A percentile compares a stretch with the other conserved stretches of the same genome.
Conservation (phyloP, 2,797 vertebrate species). For the Typhlichthys eigenmanni region DNA sequence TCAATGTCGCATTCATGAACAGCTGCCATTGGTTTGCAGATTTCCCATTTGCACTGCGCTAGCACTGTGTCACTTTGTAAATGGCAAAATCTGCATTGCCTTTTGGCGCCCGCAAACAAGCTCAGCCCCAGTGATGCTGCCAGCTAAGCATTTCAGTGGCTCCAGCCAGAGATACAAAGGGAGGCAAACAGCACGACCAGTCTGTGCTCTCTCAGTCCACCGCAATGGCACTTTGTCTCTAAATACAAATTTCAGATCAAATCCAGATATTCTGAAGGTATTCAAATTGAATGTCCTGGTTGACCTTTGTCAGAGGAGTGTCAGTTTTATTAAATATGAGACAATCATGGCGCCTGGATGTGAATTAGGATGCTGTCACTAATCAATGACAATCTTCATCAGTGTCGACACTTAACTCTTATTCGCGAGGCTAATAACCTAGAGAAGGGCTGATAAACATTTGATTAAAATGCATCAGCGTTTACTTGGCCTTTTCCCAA, state of each 20-base stretch:
- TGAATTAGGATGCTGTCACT: slow-evolving; percentile 19
- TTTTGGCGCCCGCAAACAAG: slow-evolving; percentile 57
- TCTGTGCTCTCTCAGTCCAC: slow-evolving; percentile 53
- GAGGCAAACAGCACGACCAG: slow-evolving; percentile 50
- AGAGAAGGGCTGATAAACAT: slow-evolving; percentile 45
- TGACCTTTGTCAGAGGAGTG: slow-evolving; percentile 46
- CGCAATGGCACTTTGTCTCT: not conserved
- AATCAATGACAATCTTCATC: slow-evolving; percentile 21
- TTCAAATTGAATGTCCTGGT: slow-evolving; percentile 53
- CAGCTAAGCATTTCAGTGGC: slow-evolving; percentile 39
- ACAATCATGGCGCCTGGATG: not conserved
- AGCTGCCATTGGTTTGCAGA: slow-evolving; percentile 65
- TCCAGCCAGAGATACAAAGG: slow-evolving; percentile 44
- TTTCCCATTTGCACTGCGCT: slow-evolving; percentile 55
- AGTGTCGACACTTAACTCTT: slow-evolving; percentile 28
- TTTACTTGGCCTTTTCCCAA: slow-evolving; percentile 36
- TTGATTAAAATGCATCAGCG: slow-evolving; percentile 63
- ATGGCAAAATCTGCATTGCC: slow-evolving; percentile 25
- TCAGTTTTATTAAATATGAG: too few species aligned
- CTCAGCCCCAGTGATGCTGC: slow-evolving; percentile 30
- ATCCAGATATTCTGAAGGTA: slow-evolving; percentile 13
- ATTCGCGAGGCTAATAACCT: slow-evolving; percentile 18
- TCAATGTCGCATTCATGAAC: slow-evolving; percentile 60
- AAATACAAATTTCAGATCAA: too few species aligned
- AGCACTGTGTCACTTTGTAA: slow-evolving; percentile 20